These are phyloP conservation scores for Heliornis fulica DNA, from an alignment of 2,113 vertebrate genomes.

Conservation along the genomic window DNA sequence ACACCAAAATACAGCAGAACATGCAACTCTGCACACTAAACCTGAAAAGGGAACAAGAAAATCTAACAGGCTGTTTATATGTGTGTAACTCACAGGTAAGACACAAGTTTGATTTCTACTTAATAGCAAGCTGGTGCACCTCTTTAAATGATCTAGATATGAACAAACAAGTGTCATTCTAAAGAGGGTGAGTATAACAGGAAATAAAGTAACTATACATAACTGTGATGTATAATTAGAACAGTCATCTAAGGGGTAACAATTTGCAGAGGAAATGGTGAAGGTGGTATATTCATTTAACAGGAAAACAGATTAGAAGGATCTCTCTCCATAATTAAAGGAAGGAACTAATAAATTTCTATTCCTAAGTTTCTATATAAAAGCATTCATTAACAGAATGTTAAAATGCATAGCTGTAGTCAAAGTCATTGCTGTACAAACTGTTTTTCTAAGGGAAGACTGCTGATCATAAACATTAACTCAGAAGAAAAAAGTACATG, in stretches of 20 bases:
- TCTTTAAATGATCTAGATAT: background rate
- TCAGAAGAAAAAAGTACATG: background rate
- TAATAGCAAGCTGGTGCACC: background rate
- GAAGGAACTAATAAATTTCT: conserved; percentile 39
- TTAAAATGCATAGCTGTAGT: conserved; percentile 14
- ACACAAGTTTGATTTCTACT: background rate
- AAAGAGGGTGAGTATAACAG: background rate
- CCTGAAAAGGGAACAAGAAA: background rate
- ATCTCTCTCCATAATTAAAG: conserved; percentile 23
- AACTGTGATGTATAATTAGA: background rate
- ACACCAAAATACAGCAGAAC: background rate
- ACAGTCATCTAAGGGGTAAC: background rate
- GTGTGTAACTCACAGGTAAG: background rate
- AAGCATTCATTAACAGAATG: background rate
- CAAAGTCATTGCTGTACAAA: background rate
- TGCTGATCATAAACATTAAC: background rate
- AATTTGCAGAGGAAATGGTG: background rate
- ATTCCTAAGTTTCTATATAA: background rate
- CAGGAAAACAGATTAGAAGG: conserved; percentile 12
- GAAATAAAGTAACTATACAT: background rate
- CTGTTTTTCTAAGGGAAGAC: background rate
- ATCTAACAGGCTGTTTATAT: background rate
- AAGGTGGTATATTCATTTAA: background rate
- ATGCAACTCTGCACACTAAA: background rate
- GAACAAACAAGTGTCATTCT: background rate